Base-by-base conservation (phyloP, 2,888 invertebrate species). In the Odontomyia ornata region DNA sequence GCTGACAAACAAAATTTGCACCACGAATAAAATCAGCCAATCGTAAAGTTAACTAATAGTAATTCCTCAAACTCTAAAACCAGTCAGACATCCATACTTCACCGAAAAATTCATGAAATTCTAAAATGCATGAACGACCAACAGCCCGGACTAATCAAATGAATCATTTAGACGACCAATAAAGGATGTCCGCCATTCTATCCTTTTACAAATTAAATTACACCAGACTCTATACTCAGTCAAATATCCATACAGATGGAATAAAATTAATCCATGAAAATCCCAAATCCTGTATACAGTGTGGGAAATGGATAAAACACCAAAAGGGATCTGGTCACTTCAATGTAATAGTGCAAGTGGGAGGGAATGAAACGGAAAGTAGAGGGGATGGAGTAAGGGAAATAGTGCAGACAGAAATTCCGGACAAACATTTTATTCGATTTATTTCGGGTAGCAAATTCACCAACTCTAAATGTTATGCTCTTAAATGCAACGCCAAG, bases 181-280 rank as follows among this genome's bases (percentile, higher is more conserved):
- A 73, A 57, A 73, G 73, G 73, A 73, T 60, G 36, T 73, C 73
- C 73, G 73, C 27, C 36, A 60, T 73, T 57, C 27, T 69, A 46
- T 30, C 69, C 73, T 52, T 73, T 52, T 57, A 60, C 73, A 73
- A 73, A 73, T 57, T 73, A 73, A 73, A 73, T 57, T 57, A 73
- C 57, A 57, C 60, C 36, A 23, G 73, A 57, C 57, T 43, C 27
- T 73, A 36, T 36, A 43, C 60, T 60, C 60, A 36, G 36, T n/a
- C 7, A 60, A 73, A 60, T 73, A 73, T 73, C 73, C 73, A 69
- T 52, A 73, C 27, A 57, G 36, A 73, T 43, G 36, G 57, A 73
- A 57, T 57, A 73, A 57, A 57, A 73, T 72, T 72, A 72, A 56
- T 57, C 56, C 57, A 56, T 1, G 27, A n/a, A 30, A 46, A 72